Evolutionary conservation across 2,113 vertebrate genomes (phyloP).

Genomic region (Rhea pennata): DNA sequence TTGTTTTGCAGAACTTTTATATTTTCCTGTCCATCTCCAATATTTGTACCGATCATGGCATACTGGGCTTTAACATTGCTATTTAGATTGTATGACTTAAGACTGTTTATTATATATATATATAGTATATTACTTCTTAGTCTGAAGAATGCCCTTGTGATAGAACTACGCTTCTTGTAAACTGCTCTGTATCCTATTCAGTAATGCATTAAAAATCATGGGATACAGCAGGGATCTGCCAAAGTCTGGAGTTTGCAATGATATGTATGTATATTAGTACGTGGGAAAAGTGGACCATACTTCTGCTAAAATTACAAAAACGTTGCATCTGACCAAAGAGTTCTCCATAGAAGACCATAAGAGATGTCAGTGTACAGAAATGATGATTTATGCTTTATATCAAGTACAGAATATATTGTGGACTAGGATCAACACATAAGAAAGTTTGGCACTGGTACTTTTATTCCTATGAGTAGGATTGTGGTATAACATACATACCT

Average conservation of each 20-base stretch:
- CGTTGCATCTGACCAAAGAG: background rate
- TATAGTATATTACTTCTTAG: background rate
- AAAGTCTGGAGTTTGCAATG: background rate
- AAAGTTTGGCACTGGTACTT: background rate
- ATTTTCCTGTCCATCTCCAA: background rate
- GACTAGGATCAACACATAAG: background rate
- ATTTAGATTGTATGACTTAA: background rate
- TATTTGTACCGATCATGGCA: background rate
- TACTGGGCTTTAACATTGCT: background rate
- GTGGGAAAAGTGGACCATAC: background rate
- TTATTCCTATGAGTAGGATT: background rate
- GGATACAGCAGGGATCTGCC: background rate
- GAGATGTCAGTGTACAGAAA: background rate
- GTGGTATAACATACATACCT: background rate
- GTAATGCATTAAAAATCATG: background rate
- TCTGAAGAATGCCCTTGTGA: background rate
- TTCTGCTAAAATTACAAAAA: background rate
- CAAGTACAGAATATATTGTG: background rate
- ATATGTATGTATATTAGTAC: background rate
- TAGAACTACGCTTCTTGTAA: background rate
- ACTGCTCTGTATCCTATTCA: background rate
- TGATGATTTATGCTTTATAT: background rate
- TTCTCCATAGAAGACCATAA: background rate
- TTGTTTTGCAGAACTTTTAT: background rate
- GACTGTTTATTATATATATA: background rate